A percentile compares a stretch with the other conserved stretches of the same genome.
Evolutionary conservation across 1,140 invertebrate genomes (phyloP).

Genomic region (Pemphigus obesinymphae): DNA sequence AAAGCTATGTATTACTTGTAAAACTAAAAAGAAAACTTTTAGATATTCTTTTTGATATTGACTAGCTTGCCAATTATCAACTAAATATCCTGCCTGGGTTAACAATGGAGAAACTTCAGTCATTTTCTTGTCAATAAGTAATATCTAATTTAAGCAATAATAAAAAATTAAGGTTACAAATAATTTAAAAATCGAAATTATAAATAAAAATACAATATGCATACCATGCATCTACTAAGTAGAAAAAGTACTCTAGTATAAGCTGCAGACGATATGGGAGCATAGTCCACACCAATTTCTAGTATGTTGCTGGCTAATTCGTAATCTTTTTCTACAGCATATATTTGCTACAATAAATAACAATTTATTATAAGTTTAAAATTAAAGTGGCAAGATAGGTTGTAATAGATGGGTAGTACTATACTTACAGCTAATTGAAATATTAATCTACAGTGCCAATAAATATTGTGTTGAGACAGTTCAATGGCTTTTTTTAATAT

Average conservation of each 20-base stretch:
- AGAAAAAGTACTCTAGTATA: conserved; percentile 91
- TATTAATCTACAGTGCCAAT: conserved; percentile 94
- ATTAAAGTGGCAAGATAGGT: too few relatives aligned
- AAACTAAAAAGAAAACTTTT: conserved; percentile 91
- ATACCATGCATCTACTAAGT: conserved; percentile 90
- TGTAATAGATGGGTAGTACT: too few relatives aligned
- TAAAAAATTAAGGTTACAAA: background rate
- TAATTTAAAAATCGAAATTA: background rate
- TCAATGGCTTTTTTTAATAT: conserved; percentile 87
- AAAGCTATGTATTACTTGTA: conserved; percentile 66
- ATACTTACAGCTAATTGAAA: conserved; percentile 89
- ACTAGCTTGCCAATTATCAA: conserved; percentile 85
- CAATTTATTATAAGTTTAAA: conserved; percentile 32
- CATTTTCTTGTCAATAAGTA: conserved; percentile 89
- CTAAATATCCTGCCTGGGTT: conserved; percentile 77
- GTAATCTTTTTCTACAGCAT: conserved; percentile 87
- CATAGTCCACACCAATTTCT: conserved; percentile 89
- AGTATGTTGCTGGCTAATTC: conserved; percentile 80
- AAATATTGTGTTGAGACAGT: conserved; percentile 87
- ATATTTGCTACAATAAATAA: conserved; percentile 73
- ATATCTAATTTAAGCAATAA: conserved; percentile 58
- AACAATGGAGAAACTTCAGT: conserved; percentile 78
- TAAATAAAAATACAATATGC: conserved; percentile 44
- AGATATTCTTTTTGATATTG: conserved; percentile 88
- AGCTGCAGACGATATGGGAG: conserved; percentile 82